A percentile compares a stretch with the other conserved stretches of the same genome.
Evolutionary conservation across 2,888 invertebrate genomes (phyloP).

Genomic region (Crematogaster levior): DNA sequence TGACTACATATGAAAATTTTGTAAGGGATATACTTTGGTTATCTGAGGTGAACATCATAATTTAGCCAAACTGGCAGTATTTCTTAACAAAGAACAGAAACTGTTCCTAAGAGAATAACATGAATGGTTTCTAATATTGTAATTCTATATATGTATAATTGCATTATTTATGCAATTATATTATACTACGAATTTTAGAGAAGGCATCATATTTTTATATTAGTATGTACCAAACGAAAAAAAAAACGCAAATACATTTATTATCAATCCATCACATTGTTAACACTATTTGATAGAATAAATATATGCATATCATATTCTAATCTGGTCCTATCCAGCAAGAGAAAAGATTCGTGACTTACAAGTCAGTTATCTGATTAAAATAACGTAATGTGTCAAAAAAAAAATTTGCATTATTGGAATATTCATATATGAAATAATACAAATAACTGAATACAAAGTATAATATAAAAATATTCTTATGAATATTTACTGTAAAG

Average conservation of each 20-base stretch:
- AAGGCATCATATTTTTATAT: conserved; percentile 32
- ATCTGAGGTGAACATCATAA: conserved; percentile 38
- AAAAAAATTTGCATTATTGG: background rate
- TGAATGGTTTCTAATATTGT: background rate
- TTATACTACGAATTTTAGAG: conserved; percentile 27
- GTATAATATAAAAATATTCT: background rate
- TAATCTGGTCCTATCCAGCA: conserved; percentile 26
- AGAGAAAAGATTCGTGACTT: conserved; percentile 5
- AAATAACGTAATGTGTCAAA: background rate
- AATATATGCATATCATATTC: conserved; percentile 1
- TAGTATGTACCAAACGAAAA: background rate
- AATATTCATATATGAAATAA: background rate
- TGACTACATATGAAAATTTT: conserved; percentile 25
- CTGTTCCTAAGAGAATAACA: background rate
- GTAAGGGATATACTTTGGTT: conserved; percentile 46
- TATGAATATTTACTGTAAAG: background rate
- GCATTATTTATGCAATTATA: conserved; percentile 24
- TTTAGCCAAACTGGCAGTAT: conserved; percentile 61
- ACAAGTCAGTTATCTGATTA: background rate
- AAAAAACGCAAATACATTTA: conserved; percentile 7
- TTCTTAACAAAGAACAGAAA: conserved; percentile 31
- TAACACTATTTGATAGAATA: conserved; percentile 15
- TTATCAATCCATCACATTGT: conserved; percentile 11
- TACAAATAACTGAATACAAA: background rate
- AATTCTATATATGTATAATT: conserved; percentile 21